Conservation (phyloP, 2,797 vertebrate species). For the Gobionotothen gibberifrons region DNA sequence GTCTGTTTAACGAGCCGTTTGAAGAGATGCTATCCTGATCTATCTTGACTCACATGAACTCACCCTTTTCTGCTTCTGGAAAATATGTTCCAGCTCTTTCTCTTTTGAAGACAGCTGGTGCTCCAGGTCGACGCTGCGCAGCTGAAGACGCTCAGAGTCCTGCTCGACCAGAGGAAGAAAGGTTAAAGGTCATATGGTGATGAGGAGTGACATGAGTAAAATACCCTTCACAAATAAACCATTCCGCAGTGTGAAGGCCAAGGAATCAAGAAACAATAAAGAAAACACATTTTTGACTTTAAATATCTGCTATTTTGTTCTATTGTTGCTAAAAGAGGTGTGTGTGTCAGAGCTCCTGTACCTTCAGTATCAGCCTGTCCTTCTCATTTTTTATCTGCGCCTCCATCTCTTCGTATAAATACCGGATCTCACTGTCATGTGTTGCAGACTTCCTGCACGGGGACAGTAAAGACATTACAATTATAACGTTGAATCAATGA, state of each 20-base stretch:
- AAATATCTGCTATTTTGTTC: background rate
- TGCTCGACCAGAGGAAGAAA: constrained; percentile 57
- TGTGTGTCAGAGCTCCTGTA: constrained; percentile 45
- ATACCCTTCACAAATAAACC: background rate
- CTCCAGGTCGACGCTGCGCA: constrained; percentile 88
- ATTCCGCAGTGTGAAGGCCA: background rate
- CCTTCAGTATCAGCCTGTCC: constrained; percentile 88
- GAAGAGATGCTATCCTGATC: background rate
- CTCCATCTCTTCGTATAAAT: constrained; percentile 96
- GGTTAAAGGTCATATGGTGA: background rate
- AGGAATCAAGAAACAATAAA: background rate
- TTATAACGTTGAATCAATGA: background rate
- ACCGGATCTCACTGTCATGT: constrained; percentile 91
- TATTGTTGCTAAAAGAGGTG: background rate
- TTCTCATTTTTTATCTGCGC: constrained; percentile 93
- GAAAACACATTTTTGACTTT: background rate
- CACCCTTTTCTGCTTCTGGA: constrained; percentile 89
- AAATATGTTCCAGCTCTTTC: constrained; percentile 88
- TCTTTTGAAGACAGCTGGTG: constrained; percentile 88
- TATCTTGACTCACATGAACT: constrained; percentile 6
- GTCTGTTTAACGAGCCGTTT: background rate
- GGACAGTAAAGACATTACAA: background rate
- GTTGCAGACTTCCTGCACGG: constrained; percentile 88
- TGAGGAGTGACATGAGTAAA: background rate
- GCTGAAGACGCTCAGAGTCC: constrained; percentile 88